Conservation (phyloP, 2,113 vertebrate genomes). For the Phalacrocorax brasilianus region DNA sequence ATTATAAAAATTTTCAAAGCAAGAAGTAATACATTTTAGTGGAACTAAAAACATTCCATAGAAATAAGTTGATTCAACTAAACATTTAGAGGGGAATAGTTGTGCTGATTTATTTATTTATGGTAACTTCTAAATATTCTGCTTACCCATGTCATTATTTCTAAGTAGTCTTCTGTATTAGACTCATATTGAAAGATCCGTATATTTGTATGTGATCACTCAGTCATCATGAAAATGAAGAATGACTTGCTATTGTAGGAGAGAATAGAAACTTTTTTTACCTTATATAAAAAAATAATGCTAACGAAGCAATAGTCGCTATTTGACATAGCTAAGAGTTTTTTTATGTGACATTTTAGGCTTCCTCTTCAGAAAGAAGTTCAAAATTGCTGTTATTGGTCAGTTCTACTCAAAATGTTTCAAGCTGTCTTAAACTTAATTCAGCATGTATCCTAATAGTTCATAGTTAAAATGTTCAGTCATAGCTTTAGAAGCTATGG, state of each 20-base stretch:
- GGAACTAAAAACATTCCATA: neutral
- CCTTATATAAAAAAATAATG: neutral
- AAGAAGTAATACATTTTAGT: neutral
- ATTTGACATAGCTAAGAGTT: neutral
- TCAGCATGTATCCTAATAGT: neutral
- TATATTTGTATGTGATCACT: neutral
- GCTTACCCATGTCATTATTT: neutral
- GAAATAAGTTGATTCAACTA: neutral
- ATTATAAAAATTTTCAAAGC: neutral
- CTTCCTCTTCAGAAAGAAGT: neutral
- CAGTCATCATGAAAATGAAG: neutral
- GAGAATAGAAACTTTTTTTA: neutral
- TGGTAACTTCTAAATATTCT: neutral
- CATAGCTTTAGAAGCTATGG: neutral
- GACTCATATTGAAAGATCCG: neutral
- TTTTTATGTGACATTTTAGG: neutral
- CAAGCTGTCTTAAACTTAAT: neutral
- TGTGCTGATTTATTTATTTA: neutral
- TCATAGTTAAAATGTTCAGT: neutral
- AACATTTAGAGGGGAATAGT: neutral
- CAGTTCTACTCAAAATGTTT: neutral
- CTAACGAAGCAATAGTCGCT: neutral
- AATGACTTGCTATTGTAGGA: neutral
- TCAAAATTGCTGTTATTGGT: neutral
- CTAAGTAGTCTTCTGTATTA: neutral